Base-by-base conservation (phyloP, 2,113 vertebrate species). In the Opisthocomus hoazin region DNA sequence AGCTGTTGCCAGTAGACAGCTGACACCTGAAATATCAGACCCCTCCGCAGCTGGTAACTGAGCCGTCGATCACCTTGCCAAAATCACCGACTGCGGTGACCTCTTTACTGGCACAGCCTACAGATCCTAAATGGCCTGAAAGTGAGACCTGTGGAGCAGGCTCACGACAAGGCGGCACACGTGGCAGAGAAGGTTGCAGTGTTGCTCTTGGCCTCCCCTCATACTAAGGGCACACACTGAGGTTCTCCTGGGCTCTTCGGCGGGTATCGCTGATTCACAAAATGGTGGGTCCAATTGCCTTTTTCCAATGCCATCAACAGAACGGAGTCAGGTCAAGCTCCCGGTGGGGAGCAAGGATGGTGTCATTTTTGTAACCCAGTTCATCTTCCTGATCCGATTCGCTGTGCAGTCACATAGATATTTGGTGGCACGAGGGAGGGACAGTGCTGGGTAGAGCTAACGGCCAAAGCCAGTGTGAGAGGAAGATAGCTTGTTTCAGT, bases 311-410 rank as follows among this genome's bases (percentile, higher is more conserved):
- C 24, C 19, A 16, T 34, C 37, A 41, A 29, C 16, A 53, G 74
- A 60, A 87, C 45, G 34, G 29, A 66, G 56, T 26, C 15, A 60
- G 39, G 39, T 23, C 8, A 60, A 48, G 39, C 30, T 65, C 53
- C 30, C n/a, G 3, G 1, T 0, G 10, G 57, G 46, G 34, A 69
- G 43, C 1, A 5, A 51, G 50, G 53, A n/a, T 13, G 9, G 11
- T 17, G 20, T 54, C 4, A 34, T 50, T 77, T 75, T 45, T 45
- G 61, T 71, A 64, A 80, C 7, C 3, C 13, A 43, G 23, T 70
- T 80, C 10, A n/a, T 43, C 27, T 37, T 84, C 50, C 54, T 34
- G 21, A 34, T 58, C 27, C 61, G 19, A 6, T 71, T 57, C 7
- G 2, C 64, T 61, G 12, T 53, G 74, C 23, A 61, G 60, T 30